Conservation (phyloP, 2,888 invertebrate genomes). For the Neelides folsomi region DNA sequence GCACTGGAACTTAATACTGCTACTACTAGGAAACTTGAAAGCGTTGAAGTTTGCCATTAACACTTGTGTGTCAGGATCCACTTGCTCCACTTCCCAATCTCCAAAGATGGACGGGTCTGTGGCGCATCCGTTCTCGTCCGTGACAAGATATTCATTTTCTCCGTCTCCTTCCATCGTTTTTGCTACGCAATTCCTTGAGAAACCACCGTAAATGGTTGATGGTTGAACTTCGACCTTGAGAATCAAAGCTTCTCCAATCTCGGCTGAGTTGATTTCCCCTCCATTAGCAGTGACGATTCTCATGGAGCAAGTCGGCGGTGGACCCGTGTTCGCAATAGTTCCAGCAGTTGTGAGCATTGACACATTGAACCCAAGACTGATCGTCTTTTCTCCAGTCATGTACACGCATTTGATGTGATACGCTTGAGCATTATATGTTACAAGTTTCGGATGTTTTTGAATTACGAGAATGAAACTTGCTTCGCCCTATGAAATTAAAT, state of each 20-base stretch:
- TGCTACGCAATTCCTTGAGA: constrained; percentile 82
- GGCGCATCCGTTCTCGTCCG: constrained; percentile 86
- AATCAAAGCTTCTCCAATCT: constrained; percentile 78
- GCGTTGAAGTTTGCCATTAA: constrained; percentile 80
- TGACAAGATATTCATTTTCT: constrained; percentile 82
- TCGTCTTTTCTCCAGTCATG: constrained; percentile 83
- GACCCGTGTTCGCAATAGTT: constrained; percentile 87
- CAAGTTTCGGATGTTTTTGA: constrained; percentile 88
- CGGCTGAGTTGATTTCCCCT: constrained; percentile 76
- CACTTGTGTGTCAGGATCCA: constrained; percentile 70
- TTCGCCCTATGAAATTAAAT: constrained; percentile 51
- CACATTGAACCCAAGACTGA: constrained; percentile 83
- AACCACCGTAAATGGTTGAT: constrained; percentile 78
- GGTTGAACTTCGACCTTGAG: constrained; percentile 74
- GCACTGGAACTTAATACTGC: constrained; percentile 87
- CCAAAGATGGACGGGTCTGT: constrained; percentile 84
- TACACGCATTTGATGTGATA: constrained; percentile 93
- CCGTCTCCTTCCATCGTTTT: constrained; percentile 72
- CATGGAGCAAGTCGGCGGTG: constrained; percentile 85
- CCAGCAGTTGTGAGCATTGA: constrained; percentile 91
- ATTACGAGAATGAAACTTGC: constrained; percentile 88
- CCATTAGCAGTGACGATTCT: constrained; percentile 74
- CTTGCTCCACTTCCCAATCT: constrained; percentile 80
- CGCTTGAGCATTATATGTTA: constrained; percentile 87
- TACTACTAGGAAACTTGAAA: constrained; percentile 87